Percentiles rank a stretch among this genome's conserved stretches.
phyloP scores from a whole-genome alignment of 2,113 vertebrate genomes.

The Plecotus auritus region DNA sequence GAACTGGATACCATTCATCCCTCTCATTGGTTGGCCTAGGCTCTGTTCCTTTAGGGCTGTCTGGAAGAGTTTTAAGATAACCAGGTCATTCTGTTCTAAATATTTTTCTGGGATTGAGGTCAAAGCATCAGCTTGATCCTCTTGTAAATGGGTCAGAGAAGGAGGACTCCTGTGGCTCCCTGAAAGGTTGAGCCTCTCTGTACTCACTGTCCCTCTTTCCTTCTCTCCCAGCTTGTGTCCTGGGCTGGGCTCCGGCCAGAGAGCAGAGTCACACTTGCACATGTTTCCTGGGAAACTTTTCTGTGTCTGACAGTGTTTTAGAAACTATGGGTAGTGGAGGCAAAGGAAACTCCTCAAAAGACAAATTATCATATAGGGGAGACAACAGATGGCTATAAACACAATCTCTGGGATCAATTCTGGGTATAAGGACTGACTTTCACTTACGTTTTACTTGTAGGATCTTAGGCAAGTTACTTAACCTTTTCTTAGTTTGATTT shows the following conservation, averaged over 20 bases:
- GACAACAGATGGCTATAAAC: not conserved
- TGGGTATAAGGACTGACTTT: not conserved
- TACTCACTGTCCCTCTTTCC: not conserved
- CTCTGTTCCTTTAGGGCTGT: slow-evolving; percentile 24
- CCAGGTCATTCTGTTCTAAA: slow-evolving; percentile 33
- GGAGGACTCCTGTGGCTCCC: not conserved
- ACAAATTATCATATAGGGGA: not conserved
- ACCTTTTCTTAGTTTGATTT: not conserved
- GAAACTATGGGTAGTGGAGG: not conserved
- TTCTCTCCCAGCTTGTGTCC: not conserved
- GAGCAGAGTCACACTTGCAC: not conserved
- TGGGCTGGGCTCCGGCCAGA: not conserved
- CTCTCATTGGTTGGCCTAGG: not conserved
- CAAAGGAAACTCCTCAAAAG: not conserved
- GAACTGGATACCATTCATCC: not conserved
- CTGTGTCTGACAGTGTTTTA: not conserved
- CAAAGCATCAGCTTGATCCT: slow-evolving; percentile 29
- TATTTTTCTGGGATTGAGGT: slow-evolving; percentile 58
- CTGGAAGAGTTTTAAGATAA: slow-evolving; percentile 49
- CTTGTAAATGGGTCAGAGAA: slow-evolving; percentile 35
- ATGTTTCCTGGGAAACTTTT: not conserved
- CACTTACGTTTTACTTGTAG: not conserved
- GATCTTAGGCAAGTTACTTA: not conserved
- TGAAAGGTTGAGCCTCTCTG: not conserved
- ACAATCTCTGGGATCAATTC: not conserved